Conservation (phyloP, 2,797 vertebrate species). For the Sebastes steindachneri region DNA sequence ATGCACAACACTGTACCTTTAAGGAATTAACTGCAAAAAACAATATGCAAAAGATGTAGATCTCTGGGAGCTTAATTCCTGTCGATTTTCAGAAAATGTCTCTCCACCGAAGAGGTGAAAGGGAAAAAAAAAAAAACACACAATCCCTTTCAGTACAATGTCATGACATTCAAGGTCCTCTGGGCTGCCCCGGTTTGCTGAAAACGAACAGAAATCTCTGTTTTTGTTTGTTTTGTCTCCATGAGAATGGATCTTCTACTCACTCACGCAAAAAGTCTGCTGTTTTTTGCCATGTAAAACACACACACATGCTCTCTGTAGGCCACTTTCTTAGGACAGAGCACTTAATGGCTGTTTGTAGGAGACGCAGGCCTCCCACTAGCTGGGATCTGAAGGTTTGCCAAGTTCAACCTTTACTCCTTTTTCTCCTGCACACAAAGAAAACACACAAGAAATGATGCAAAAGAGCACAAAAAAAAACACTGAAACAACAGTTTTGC, state of each 20-base stretch:
- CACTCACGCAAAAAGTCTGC: slow-evolving; percentile 31
- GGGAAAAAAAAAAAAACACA: slow-evolving; percentile 61
- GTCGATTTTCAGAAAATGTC: slow-evolving; percentile 57
- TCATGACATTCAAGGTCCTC: slow-evolving; percentile 85
- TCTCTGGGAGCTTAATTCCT: slow-evolving; percentile 54
- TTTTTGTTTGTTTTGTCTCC: slow-evolving; percentile 30
- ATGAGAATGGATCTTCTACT: slow-evolving; percentile 22
- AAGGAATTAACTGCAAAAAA: slow-evolving; percentile 69
- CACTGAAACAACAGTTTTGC: background rate
- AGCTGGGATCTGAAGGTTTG: slow-evolving; percentile 90
- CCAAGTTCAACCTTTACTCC: slow-evolving; percentile 93
- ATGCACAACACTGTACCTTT: slow-evolving; percentile 82
- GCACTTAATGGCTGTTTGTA: slow-evolving; percentile 82
- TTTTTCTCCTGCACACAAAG: slow-evolving; percentile 85
- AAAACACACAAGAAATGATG: slow-evolving; percentile 4
- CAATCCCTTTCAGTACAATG: slow-evolving; percentile 85
- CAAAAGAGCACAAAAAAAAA: background rate
- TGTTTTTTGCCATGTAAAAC: slow-evolving; percentile 41
- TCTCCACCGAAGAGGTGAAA: slow-evolving; percentile 71
- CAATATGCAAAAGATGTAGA: slow-evolving; percentile 51
- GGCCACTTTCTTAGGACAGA: slow-evolving; percentile 82
- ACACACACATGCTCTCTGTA: slow-evolving; percentile 59
- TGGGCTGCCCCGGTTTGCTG: slow-evolving; percentile 74
- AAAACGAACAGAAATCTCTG: slow-evolving; percentile 57
- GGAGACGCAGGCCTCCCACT: slow-evolving; percentile 80